phyloP scores from a whole-genome alignment of 2,113 vertebrate genomes.

The Trichomycterus rosablanca region DNA sequence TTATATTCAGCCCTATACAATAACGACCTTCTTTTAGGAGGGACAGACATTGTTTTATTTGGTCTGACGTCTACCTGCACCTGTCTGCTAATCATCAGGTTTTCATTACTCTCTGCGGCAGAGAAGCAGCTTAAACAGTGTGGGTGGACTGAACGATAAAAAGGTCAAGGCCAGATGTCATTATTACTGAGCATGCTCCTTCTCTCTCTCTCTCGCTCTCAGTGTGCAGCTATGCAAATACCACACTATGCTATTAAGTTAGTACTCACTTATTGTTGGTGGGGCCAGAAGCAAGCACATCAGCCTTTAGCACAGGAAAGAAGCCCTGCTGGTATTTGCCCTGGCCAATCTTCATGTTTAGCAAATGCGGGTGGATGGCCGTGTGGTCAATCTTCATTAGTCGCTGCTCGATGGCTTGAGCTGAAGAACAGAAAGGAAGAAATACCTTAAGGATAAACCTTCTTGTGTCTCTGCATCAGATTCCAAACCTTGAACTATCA shows the following conservation, averaged over 20 bases:
- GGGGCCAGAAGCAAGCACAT: conserved; percentile 83
- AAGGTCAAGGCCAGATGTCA: neutral
- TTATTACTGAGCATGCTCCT: too few species aligned
- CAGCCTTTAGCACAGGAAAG: conserved; percentile 89
- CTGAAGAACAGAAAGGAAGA: too few species aligned
- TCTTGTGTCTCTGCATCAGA: too few species aligned
- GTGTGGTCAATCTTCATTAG: conserved; percentile 93
- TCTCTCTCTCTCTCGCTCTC: neutral
- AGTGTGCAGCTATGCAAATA: neutral
- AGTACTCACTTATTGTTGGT: conserved; percentile 87
- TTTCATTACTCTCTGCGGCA: neutral
- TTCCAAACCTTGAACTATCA: too few species aligned
- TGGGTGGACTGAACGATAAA: neutral
- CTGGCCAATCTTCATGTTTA: conserved; percentile 97
- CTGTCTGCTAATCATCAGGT: conserved; percentile 8
- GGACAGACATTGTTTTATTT: too few species aligned
- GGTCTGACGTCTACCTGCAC: neutral
- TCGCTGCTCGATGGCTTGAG: conserved; percentile 82
- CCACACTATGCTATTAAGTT: neutral
- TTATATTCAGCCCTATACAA: too few species aligned
- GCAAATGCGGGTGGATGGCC: conserved; percentile 91
- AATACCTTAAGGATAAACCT: too few species aligned
- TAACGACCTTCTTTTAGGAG: too few species aligned
- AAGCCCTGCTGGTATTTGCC: conserved; percentile 92
- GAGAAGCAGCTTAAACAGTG: neutral